These are phyloP conservation scores for Mycteria americana DNA, from an alignment of 2,797 vertebrate species.

Conservation along the genomic window DNA sequence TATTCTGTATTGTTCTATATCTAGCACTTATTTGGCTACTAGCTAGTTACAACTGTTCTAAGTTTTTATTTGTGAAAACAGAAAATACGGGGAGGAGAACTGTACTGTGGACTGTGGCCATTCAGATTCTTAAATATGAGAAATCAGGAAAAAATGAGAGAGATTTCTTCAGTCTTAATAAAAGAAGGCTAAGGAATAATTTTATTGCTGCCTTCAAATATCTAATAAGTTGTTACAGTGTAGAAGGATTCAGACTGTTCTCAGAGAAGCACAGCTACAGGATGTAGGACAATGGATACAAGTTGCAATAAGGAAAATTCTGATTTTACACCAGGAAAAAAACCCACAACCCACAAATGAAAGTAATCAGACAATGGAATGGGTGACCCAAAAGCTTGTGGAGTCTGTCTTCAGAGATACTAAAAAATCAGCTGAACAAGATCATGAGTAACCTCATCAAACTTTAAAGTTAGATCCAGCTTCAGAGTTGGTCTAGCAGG, in stretches of 20 bases:
- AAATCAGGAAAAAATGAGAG: not conserved
- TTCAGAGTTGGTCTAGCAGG: not conserved
- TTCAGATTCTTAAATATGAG: not conserved
- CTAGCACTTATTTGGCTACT: not conserved
- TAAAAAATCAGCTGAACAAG: not conserved
- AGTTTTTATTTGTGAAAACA: not conserved
- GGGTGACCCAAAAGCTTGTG: not conserved
- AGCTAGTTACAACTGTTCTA: not conserved
- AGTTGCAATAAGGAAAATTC: not conserved
- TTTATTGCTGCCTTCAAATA: not conserved
- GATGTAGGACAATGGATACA: not conserved
- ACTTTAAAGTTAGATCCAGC: not conserved
- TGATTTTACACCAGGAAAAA: not conserved
- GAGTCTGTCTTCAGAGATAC: not conserved
- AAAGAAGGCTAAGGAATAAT: not conserved
- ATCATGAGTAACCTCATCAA: not conserved
- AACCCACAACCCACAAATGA: accelerated
- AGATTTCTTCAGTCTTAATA: not conserved
- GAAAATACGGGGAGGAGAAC: not conserved
- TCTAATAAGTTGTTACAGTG: not conserved
- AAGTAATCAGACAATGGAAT: not conserved
- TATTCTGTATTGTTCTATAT: not conserved
- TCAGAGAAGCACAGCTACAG: not conserved
- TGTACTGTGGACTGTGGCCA: not conserved
- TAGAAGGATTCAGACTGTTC: not conserved